Percentiles rank a stretch among this genome's conserved stretches.
phyloP scores from a whole-genome alignment of 2,888 invertebrate genomes.

The Ypsolopha scabrella region DNA sequence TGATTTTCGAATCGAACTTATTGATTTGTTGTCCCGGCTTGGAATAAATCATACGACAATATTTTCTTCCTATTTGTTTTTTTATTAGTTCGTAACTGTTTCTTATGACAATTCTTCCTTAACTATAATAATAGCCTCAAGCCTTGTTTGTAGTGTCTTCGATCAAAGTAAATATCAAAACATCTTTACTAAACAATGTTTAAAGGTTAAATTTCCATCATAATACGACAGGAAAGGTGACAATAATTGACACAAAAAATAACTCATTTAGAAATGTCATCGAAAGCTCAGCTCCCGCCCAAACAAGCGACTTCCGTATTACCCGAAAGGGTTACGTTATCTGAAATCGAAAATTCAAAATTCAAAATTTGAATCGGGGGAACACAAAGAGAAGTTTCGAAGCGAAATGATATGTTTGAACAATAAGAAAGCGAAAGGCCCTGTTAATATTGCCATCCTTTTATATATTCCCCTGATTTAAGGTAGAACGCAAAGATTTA shows the following conservation, averaged over 20 bases:
- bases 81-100: no score
- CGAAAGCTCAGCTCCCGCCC: conserved; percentile 14
- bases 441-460: conserved; percentile 6
- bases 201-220: no score
- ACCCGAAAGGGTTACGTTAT: conserved; percentile 23
- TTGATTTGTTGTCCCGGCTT: conserved; percentile 34
- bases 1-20: conserved; percentile 60
- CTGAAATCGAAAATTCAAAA: conserved; percentile 27
- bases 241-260: not conserved
- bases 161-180: no score
- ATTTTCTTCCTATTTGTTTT: not conserved
- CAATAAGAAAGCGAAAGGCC: conserved; percentile 38
- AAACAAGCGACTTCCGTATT: conserved; percentile 30
- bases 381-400: conserved; percentile 23
- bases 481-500: no score
- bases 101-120: no score
- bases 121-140: no score
- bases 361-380: conserved; percentile 11
- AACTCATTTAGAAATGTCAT: conserved; percentile 9
- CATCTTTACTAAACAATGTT: no score
- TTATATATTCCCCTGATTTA: no score
- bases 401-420: conserved; percentile 45
- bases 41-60: not conserved
- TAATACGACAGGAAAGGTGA: not conserved
- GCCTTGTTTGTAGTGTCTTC: no score